phyloP scores from a whole-genome alignment of 2,797 vertebrate genomes.

The Acrossocheilus wenchowensis region DNA sequence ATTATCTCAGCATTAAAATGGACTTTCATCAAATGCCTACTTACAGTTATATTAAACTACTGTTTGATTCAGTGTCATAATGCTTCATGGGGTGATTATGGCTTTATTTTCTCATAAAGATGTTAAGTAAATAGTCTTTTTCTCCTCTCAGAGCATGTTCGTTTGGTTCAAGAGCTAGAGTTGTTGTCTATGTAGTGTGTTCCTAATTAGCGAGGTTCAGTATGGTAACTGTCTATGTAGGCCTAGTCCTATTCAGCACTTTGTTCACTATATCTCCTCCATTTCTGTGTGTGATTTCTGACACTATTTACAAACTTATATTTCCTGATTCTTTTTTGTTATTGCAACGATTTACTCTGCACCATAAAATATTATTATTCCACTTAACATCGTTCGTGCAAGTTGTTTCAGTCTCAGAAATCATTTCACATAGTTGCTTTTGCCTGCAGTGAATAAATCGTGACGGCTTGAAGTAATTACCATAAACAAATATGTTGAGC shows the following conservation, averaged over 20 bases:
- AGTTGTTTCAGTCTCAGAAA: background rate
- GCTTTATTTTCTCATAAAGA: background rate
- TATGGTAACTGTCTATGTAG: background rate
- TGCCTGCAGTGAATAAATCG: slow-evolving; percentile 12
- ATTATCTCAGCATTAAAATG: background rate
- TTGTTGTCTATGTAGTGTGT: background rate
- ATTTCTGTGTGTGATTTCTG: background rate
- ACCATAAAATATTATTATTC: background rate
- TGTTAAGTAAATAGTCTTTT: background rate
- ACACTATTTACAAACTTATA: background rate
- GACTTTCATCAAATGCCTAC: background rate
- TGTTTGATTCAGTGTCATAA: background rate
- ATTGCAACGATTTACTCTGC: background rate
- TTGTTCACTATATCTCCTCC: background rate
- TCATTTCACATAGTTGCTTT: background rate
- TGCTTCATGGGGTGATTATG: background rate
- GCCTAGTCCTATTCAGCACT: background rate
- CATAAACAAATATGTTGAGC: slow-evolving; percentile 79
- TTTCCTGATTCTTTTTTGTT: too few relatives aligned
- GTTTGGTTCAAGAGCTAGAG: background rate
- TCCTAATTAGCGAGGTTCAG: too few relatives aligned
- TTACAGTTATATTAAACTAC: background rate
- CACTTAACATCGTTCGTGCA: background rate
- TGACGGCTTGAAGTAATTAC: slow-evolving; percentile 70
- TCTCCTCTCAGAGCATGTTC: background rate